Percentiles rank a stretch among this genome's conserved stretches.
Evolutionary conservation across 2,797 vertebrate genomes (phyloP).

Genomic region (Coregonus ussuriensis): DNA sequence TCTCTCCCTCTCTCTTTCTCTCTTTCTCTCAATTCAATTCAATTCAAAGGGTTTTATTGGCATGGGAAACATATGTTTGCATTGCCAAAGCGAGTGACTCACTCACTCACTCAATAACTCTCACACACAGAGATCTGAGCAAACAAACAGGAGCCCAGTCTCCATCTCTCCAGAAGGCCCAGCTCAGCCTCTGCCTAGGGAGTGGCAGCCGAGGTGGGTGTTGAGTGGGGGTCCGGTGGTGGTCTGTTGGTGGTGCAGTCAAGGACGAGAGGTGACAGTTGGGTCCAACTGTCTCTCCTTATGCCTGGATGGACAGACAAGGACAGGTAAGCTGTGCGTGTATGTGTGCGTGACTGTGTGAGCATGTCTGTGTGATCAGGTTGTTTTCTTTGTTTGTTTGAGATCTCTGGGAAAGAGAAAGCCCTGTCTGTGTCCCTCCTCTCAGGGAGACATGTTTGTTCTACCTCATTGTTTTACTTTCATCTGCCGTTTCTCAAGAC

Average conservation of each 20-base stretch:
- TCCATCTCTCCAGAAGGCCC: not conserved
- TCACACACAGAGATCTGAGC: conserved; percentile 31
- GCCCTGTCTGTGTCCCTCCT: conserved; percentile 18
- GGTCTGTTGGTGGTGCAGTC: not conserved
- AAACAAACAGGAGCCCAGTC: conserved; percentile 41
- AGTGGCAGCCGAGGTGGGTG: not conserved
- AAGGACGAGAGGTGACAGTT: not conserved
- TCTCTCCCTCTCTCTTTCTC: no score
- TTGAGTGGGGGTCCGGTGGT: not conserved
- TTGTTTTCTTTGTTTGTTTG: conserved; percentile 37
- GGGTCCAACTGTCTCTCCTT: not conserved
- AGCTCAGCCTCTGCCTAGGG: not conserved
- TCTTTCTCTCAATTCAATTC: not conserved
- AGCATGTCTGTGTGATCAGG: not conserved
- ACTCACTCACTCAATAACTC: not conserved
- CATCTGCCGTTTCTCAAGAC: conserved; percentile 29
- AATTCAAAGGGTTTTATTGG: no score
- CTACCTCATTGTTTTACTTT: conserved; percentile 43
- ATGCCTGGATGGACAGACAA: not conserved
- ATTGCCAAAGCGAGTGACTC: not conserved
- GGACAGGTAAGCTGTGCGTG: not conserved
- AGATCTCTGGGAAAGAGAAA: conserved; percentile 31
- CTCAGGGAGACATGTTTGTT: conserved; percentile 42
- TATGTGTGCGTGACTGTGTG: not conserved
- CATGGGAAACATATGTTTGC: no score